These are phyloP conservation scores for Typhlichthys eigenmanni DNA, from an alignment of 2,797 vertebrate genomes.

Conservation along the genomic window DNA sequence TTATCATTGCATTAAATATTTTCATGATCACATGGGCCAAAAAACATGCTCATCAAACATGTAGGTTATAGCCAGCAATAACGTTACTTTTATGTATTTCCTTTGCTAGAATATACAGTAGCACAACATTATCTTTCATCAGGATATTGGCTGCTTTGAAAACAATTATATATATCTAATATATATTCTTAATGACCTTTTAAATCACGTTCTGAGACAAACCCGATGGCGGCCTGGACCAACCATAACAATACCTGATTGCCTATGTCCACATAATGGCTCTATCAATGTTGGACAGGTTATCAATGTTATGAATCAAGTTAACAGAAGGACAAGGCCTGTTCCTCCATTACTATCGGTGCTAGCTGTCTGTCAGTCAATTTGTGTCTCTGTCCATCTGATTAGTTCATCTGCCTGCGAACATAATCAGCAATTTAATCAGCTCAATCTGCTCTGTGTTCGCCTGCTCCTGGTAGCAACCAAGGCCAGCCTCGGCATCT, in stretches of 20 bases:
- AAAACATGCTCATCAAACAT: too few relatives aligned
- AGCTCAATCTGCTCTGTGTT: constrained; percentile 57
- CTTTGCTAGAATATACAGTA: too few relatives aligned
- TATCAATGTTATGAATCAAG: constrained; percentile 24
- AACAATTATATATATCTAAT: too few relatives aligned
- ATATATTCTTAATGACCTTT: too few relatives aligned
- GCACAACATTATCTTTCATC: too few relatives aligned
- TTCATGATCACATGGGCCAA: too few relatives aligned
- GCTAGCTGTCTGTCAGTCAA: constrained; percentile 33
- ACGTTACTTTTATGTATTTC: too few relatives aligned
- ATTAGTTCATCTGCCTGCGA: constrained; percentile 26
- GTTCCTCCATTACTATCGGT: constrained; percentile 34
- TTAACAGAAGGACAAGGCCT: constrained; percentile 27
- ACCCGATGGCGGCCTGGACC: neutral
- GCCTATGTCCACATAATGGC: constrained; percentile 17
- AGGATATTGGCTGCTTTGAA: too few relatives aligned
- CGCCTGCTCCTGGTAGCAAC: constrained; percentile 35
- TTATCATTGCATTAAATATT: too few relatives aligned
- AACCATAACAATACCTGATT: constrained; percentile 17
- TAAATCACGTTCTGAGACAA: too few relatives aligned
- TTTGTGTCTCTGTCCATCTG: constrained; percentile 10
- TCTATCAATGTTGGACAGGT: constrained; percentile 24
- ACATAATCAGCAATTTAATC: constrained; percentile 61
- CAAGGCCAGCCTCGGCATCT: constrained; percentile 40
- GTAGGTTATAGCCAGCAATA: too few relatives aligned